phyloP scores from a whole-genome alignment of 2,888 invertebrate species.

The Andrena flavipes region DNA sequence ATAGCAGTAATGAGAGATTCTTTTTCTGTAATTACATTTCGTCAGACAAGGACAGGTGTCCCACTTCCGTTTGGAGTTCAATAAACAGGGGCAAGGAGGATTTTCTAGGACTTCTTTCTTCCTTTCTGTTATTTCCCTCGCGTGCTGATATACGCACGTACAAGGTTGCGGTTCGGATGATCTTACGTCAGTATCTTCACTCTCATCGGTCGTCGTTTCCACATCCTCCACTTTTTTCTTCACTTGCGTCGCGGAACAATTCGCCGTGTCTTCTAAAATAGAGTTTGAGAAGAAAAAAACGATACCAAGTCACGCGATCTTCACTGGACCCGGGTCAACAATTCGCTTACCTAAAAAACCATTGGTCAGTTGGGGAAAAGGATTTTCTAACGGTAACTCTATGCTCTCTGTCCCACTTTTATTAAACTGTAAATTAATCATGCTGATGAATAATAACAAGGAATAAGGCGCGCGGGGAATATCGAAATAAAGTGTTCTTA shows the following conservation, averaged over 20 bases:
- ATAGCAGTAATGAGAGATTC: not conserved
- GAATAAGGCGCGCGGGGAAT: not conserved
- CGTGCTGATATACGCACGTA: conserved; percentile 78
- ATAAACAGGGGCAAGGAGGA: conserved; percentile 80
- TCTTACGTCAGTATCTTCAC: conserved; percentile 58
- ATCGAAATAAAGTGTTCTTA: conserved; percentile 37
- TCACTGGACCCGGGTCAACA: not conserved
- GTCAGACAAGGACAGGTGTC: conserved; percentile 77
- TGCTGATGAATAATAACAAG: not conserved
- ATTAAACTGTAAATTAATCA: conserved; percentile 35
- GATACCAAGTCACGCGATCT: not conserved
- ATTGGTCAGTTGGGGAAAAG: conserved; percentile 58
- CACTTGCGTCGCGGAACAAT: conserved; percentile 45
- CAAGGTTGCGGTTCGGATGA: conserved; percentile 72
- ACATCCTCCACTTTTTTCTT: conserved; percentile 57
- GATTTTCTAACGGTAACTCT: conserved; percentile 46
- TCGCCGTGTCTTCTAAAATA: conserved; percentile 50
- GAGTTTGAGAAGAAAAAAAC: conserved; percentile 2
- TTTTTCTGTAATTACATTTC: conserved; percentile 63
- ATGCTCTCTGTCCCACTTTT: conserved; percentile 40
- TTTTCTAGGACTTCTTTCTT: conserved; percentile 74
- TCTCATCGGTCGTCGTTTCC: conserved; percentile 19
- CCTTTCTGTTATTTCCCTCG: conserved; percentile 75
- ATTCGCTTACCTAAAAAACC: conserved; percentile 62
- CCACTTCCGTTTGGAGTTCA: conserved; percentile 76